Conservation (phyloP, 2,113 vertebrate species). For the Cebidichthys violaceus region DNA sequence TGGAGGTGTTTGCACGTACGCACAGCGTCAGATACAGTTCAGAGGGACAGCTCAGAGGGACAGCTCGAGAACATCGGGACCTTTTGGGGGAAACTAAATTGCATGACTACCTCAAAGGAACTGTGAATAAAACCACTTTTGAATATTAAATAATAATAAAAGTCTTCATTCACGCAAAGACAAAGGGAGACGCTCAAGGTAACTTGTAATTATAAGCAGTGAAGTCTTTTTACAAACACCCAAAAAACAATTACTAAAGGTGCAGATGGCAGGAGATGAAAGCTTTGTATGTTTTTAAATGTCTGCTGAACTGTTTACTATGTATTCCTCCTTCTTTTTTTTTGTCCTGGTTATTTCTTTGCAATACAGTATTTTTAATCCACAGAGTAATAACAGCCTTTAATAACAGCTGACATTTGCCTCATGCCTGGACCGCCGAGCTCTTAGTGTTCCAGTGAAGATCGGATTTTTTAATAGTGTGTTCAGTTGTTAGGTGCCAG, state of each 20-base stretch:
- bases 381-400: neutral
- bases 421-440: neutral
- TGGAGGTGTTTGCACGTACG: neutral
- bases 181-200: neutral
- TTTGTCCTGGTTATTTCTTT: neutral
- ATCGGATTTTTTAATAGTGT: neutral
- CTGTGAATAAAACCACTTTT: neutral
- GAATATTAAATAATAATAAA: neutral
- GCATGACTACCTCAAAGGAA: neutral
- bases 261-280: neutral
- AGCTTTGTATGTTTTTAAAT: neutral
- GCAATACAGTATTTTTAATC: neutral
- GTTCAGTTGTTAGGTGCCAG: neutral
- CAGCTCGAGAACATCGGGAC: neutral
- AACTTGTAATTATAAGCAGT: neutral
- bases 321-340: neutral
- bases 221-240: neutral
- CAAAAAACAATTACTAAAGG: neutral
- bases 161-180: neutral
- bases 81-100: neutral
- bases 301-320: neutral
- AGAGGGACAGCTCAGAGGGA: slow-evolving; percentile 8
- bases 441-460: neutral
- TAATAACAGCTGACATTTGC: neutral
- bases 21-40: slow-evolving; percentile 5